Base-by-base conservation (phyloP, 1,140 invertebrate species). In the Drosophila baimaii region DNA sequence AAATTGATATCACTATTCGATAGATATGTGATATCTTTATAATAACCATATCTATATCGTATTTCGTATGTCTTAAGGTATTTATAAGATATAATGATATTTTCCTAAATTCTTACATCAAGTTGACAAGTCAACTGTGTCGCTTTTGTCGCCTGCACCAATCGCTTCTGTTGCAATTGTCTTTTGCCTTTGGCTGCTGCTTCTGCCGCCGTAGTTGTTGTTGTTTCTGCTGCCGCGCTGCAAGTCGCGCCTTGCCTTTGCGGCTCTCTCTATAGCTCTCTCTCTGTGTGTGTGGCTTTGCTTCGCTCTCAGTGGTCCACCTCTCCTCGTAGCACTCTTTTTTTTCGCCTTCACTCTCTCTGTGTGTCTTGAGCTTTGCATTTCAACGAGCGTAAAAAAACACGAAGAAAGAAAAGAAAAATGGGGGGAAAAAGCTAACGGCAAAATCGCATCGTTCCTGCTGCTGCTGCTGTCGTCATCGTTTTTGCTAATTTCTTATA, bases 401-500 rank as follows among this genome's bases (percentile, higher is more conserved):
- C 46, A 56, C 52, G 31, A 59, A 58, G 56, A 9, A 31, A 33
- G 29, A 37, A 41, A 31, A 51, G 13, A 41, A 74, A 75, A 71
- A 33, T 31, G 21, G 55, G 39, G 68, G 33, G 52, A 64, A 88
- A 79, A 86, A 88, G 71, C 79, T 86, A 86, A 86, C 82, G 82
- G 82, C 76, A 79, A 86, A 79, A 76, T 86, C 65, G 81, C 81
- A 86, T 68, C 69, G 79, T 47, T 46, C 41, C 15, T 49, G 41
- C 27, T 59, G 55, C 35, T 64, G 56, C 37, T 52, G 77, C 55
- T 69, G 57, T 68, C 78, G 75, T 77, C 64, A 41, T 69, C 62
- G 55, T 75, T 72, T 79, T 82, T 82, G 66, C 83, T 83, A 79
- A 86, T 86, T 86, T 86, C 83, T 82, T 88, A 66, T 88, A 79